These are phyloP conservation scores for Hyposoter dolosus DNA, from an alignment of 2,888 invertebrate species.

Conservation along the genomic window DNA sequence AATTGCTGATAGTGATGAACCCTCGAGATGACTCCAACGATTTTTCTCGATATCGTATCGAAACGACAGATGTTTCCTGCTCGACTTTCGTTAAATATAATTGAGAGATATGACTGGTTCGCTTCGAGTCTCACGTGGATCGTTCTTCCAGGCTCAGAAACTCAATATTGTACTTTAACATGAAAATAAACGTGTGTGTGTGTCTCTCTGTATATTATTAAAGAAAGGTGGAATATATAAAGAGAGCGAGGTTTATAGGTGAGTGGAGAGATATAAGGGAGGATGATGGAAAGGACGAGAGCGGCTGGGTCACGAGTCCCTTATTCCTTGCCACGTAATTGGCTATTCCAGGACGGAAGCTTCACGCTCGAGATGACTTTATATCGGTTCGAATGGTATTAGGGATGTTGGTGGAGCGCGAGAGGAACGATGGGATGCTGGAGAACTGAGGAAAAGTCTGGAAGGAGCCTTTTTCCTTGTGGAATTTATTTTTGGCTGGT, in stretches of 20 bases:
- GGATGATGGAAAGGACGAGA: slow-evolving; percentile 25
- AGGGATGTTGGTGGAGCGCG: slow-evolving; percentile 27
- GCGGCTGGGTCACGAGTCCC: slow-evolving; percentile 54
- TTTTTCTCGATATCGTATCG: slow-evolving; percentile 48
- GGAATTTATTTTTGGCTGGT: not conserved
- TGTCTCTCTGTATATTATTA: slow-evolving; percentile 32
- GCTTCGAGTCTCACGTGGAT: slow-evolving; percentile 32
- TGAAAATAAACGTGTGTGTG: slow-evolving; percentile 4
- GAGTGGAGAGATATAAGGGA: slow-evolving; percentile 38
- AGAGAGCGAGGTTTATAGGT: not conserved
- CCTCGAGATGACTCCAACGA: slow-evolving; percentile 22
- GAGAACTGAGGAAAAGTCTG: too few species aligned
- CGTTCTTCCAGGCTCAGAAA: slow-evolving; percentile 10
- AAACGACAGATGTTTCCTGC: slow-evolving; percentile 32
- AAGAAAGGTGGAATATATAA: slow-evolving; percentile 16
- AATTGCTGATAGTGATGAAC: slow-evolving; percentile 49
- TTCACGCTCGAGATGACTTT: slow-evolving; percentile 63
- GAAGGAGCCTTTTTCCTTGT: too few species aligned
- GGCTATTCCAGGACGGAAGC: slow-evolving; percentile 66
- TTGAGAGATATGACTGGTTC: slow-evolving; percentile 30
- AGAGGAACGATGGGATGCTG: slow-evolving; percentile 19
- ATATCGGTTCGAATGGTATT: slow-evolving; percentile 52
- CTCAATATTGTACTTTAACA: slow-evolving; percentile 24
- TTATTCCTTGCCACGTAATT: slow-evolving; percentile 64
- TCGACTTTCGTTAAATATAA: slow-evolving; percentile 44